These are phyloP conservation scores for Mus spicilegus DNA, from an alignment of 2,113 vertebrate species.

Conservation along the genomic window DNA sequence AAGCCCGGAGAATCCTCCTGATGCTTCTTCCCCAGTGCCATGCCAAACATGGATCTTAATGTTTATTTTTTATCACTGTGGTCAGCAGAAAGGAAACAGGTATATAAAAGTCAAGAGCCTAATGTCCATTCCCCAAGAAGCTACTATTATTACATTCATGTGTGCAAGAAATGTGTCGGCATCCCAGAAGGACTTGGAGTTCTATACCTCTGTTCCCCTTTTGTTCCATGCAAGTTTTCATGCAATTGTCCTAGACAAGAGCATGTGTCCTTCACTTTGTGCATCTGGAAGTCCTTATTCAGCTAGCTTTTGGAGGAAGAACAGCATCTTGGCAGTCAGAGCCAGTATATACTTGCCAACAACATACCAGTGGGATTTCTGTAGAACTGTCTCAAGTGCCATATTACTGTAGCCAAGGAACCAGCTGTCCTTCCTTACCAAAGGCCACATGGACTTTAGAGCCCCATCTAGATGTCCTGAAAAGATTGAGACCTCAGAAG, in stretches of 20 bases:
- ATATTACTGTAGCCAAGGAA: background rate
- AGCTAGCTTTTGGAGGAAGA: background rate
- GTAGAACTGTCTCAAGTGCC: background rate
- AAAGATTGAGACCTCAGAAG: background rate
- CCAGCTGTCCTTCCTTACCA: background rate
- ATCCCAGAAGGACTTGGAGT: accelerated
- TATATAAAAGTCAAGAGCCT: background rate
- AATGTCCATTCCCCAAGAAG: background rate
- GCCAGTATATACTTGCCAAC: background rate
- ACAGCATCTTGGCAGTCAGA: background rate
- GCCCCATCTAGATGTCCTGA: background rate
- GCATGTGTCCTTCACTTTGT: background rate
- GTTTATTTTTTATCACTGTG: background rate
- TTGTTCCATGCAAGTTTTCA: background rate
- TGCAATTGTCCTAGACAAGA: background rate
- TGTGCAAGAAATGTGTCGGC: too few species aligned
- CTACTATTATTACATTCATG: background rate
- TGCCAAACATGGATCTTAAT: background rate
- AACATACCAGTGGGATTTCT: background rate
- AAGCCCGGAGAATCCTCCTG: background rate
- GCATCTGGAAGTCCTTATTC: background rate
- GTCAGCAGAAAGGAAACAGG: background rate
- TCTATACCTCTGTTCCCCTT: background rate
- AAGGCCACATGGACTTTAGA: background rate
- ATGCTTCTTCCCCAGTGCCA: background rate